These are phyloP conservation scores for Drosophila anomalipes DNA, from an alignment of 2,888 invertebrate genomes.

Conservation along the genomic window DNA sequence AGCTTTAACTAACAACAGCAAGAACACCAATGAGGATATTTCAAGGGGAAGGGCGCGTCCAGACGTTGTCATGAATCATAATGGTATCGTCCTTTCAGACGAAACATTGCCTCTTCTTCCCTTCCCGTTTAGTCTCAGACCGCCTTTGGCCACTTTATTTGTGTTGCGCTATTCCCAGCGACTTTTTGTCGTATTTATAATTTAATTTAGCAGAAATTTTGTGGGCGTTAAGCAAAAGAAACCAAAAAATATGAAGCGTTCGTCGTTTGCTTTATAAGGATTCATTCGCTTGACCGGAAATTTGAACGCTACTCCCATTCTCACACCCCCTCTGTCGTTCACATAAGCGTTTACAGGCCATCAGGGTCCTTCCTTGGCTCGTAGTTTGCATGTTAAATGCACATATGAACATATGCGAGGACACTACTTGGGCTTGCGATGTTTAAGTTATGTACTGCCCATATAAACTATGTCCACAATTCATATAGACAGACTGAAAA, in stretches of 20 bases:
- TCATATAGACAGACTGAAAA: constrained; percentile 36
- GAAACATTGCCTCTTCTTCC: background rate
- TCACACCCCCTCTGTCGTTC: constrained; percentile 2
- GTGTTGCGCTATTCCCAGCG: constrained; percentile 56
- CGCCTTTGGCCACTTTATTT: constrained; percentile 66
- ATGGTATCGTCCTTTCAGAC: constrained; percentile 50
- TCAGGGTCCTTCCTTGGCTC: constrained; percentile 48
- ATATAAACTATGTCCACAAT: constrained; percentile 49
- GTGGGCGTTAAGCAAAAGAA: constrained; percentile 72
- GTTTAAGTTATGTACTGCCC: constrained; percentile 67
- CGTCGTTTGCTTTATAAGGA: constrained; percentile 62
- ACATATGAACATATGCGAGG: constrained; percentile 55
- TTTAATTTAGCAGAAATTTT: constrained; percentile 81
- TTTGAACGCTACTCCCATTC: constrained; percentile 52
- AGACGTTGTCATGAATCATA: constrained; percentile 78
- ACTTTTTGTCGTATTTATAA: constrained; percentile 78
- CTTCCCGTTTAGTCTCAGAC: constrained; percentile 6
- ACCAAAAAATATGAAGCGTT: constrained; percentile 52
- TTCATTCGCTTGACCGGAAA: constrained; percentile 78
- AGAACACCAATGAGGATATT: constrained; percentile 12
- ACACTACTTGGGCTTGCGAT: constrained; percentile 49
- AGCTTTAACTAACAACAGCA: constrained; percentile 63
- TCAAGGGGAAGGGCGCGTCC: constrained; percentile 27
- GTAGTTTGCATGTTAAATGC: constrained; percentile 77
- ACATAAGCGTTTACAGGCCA: constrained; percentile 52